Percentiles rank a stretch among this genome's conserved stretches.
These are phyloP conservation scores for Sebastes minor DNA, from an alignment of 2,797 vertebrate species.

Conservation along the genomic window DNA sequence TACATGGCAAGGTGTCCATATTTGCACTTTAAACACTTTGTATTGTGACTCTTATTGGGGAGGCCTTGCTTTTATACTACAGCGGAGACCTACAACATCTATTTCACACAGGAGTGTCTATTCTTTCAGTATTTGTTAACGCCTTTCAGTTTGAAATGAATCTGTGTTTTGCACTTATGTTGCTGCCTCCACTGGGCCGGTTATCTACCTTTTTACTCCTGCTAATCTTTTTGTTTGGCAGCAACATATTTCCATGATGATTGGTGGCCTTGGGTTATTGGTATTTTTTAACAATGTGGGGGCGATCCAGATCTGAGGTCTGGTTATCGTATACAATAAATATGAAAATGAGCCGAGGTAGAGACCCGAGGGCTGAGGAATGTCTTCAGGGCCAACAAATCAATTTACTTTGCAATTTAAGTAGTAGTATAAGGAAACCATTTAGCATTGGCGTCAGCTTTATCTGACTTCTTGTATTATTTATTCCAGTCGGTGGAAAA, in stretches of 20 bases:
- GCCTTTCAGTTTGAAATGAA: not conserved
- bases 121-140: not conserved
- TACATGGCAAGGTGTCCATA: not conserved
- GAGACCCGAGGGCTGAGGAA: not conserved
- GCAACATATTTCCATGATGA: not conserved
- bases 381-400: not conserved
- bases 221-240: not conserved
- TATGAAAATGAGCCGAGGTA: not conserved
- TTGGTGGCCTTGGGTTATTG: not conserved
- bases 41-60: not conserved
- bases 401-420: not conserved
- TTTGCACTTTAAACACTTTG: not conserved
- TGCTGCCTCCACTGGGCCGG: not conserved
- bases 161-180: not conserved
- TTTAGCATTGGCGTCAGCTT: slow-evolving; percentile 1
- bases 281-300: not conserved
- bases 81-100: not conserved
- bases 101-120: not conserved
- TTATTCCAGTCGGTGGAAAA: not conserved
- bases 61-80: not conserved
- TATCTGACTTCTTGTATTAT: not conserved
- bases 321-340: not conserved
- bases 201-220: not conserved
- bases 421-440: not conserved
- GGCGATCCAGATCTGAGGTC: not conserved